phyloP scores from a whole-genome alignment of 2,888 invertebrate genomes.

The Hirudinaria manillensis region DNA sequence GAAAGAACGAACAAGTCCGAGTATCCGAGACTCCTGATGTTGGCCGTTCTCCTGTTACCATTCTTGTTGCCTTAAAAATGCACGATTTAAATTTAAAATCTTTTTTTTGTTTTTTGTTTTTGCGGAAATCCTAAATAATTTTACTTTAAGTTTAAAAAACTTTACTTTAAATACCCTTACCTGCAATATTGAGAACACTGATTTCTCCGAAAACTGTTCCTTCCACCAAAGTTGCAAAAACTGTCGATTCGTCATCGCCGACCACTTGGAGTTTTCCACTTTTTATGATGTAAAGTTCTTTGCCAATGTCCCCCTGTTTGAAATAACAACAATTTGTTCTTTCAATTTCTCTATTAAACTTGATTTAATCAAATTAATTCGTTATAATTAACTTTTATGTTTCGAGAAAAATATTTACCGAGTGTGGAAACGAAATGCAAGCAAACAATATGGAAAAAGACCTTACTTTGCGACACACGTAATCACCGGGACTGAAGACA shows the following conservation, averaged over 20 bases:
- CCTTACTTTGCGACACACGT: conserved; percentile 74
- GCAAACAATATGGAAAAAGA: neutral
- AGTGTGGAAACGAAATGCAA: neutral
- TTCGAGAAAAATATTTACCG: neutral
- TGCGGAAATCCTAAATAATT: neutral
- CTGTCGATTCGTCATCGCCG: conserved; percentile 71
- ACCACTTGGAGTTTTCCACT: conserved; percentile 81
- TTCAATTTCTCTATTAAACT: neutral
- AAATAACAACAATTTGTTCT: neutral
- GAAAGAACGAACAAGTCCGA: conserved; percentile 90
- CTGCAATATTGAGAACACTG: conserved; percentile 77
- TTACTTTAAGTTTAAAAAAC: neutral
- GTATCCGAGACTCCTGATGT: conserved; percentile 68
- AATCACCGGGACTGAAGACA: conserved; percentile 93
- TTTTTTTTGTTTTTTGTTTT: too few relatives aligned
- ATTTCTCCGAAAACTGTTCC: conserved; percentile 89
- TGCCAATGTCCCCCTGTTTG: conserved; percentile 73
- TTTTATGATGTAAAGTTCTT: conserved; percentile 97
- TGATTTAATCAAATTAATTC: neutral
- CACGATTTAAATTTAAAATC: neutral
- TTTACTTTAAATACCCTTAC: conserved; percentile 16
- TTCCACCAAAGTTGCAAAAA: conserved; percentile 80
- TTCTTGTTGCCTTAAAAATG: conserved; percentile 70
- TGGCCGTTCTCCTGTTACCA: conserved; percentile 87
- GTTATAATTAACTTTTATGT: too few relatives aligned